Evolutionary conservation across 1,140 invertebrate genomes (phyloP).

Genomic region (Conus betulinus): DNA sequence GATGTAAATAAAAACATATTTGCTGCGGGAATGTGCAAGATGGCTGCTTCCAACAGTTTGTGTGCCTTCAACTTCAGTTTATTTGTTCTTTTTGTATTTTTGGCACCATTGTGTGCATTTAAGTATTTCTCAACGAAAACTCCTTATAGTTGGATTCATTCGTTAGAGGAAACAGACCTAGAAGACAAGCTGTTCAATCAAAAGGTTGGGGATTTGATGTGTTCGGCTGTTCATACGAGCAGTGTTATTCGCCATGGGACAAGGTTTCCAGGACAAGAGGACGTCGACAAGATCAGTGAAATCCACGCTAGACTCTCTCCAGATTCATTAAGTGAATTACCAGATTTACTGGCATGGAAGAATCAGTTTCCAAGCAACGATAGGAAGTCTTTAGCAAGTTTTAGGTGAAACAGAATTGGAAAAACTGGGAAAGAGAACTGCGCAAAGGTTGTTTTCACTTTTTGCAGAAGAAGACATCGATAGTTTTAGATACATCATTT

Average conservation of each 20-base stretch:
- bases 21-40: slow-evolving; percentile 35
- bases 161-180: slow-evolving; percentile 32
- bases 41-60: slow-evolving; percentile 14
- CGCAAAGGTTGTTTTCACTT: slow-evolving; percentile 48
- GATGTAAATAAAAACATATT: neutral
- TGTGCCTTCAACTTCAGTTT: neutral
- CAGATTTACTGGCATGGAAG: slow-evolving; percentile 52
- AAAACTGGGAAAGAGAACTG: slow-evolving; percentile 52
- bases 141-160: slow-evolving; percentile 54
- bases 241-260: slow-evolving; percentile 64
- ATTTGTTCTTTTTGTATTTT: slow-evolving; percentile 22
- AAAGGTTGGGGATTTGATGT: slow-evolving; percentile 49
- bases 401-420: slow-evolving; percentile 54
- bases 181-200: slow-evolving; percentile 50
- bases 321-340: slow-evolving; percentile 32
- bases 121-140: slow-evolving; percentile 61
- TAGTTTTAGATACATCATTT: slow-evolving; percentile 55
- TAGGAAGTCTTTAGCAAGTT: slow-evolving; percentile 49
- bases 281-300: slow-evolving; percentile 49
- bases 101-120: slow-evolving; percentile 3
- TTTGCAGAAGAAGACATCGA: slow-evolving; percentile 54
- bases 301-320: slow-evolving; percentile 46
- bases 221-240: slow-evolving; percentile 60
- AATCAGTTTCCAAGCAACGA: slow-evolving; percentile 57
- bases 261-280: slow-evolving; percentile 61